Evolutionary conservation across 2,797 vertebrate species (phyloP), one percentile per base, ranked within the genome.

Genomic region (Bovichtus variegatus): DNA sequence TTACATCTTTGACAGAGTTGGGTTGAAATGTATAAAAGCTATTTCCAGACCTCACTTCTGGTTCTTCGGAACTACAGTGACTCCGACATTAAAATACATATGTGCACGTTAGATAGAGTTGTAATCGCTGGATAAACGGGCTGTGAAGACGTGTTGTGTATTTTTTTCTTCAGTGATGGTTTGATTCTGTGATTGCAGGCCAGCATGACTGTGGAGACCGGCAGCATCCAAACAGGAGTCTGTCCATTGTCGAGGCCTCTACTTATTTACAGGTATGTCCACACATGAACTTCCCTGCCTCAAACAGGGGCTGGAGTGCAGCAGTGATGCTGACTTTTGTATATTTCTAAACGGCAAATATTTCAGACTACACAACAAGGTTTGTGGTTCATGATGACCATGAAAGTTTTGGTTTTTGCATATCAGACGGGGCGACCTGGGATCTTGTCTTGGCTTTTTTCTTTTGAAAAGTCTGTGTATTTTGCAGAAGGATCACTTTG

Each of bases 151-250:
- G 1, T 31, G 6, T 19, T 15, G 62, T 15, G 18, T 53, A n/a
- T n/a, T n/a, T 40, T 46, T 49, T n/a, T 34, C 2, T 8, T 58
- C 51, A 44, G 3, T 75, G 16, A 49, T n/a, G 3, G 3, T 29
- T 41, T 76, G 19, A 49, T 62, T 1, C 61, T 76, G 13, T 90
- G 41, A 23, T 88, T 83, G 25, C 65, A 99, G 98, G 98, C 68
- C 96, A 97, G 84, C 95, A 98, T 84, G 97, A 98, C 90, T 99
- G 98, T 92, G 96, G 96, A 79, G 96, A 96, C 87, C 94, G 94
- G 84, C 77, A 89, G 82, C 93, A 95, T 73, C 82, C 81, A 3
- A 96, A 95, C 89, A 95, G 97, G 91, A 98, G 95, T 49, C 89
- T 99, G 91, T 95, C 97, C 80, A 88, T 97, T 67, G 92, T 94